Base-by-base conservation (phyloP, 2,113 vertebrate species). In the Accipiter cooperii region DNA sequence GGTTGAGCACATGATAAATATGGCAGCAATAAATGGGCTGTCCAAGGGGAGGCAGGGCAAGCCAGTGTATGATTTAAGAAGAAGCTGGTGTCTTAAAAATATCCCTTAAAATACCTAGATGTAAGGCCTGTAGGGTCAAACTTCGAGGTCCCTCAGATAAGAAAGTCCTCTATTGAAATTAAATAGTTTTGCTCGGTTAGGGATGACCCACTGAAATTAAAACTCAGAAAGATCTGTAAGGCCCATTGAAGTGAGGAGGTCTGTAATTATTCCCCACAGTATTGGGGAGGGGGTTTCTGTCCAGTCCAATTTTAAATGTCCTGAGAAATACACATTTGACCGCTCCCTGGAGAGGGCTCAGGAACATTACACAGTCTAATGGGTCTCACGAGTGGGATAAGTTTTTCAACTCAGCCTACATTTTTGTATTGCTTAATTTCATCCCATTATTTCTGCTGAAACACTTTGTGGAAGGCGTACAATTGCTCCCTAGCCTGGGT, bases 401-500 rank as follows among this genome's bases (percentile, higher is more conserved):
- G 47, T 84, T 92, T 75, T 36, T 71, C 57, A 55, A 21, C 57
- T 71, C 46, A 90, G 71, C 71, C 64, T 57, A 47, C 47, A 18
- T 78, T 90, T 82, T 64, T 7, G 34, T 9, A 17, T 57, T 91
- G 81, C 87, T 87, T 70, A 17, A 89, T 85, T 76, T 83, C 77
- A 61, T 55, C 87, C 89, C 81, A 51, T 91, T 93, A 83, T 91
- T 94, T 57, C 93, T 89, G 78, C 69, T 40, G 10, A 79, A 95
- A 70, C 70, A 8, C 84, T 89, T 46, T 42, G 46, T 51, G 63
- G 66, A 91, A 93, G 36, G 65, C 44, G 0, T 7, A 63, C 84
- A 93, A 93, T 82, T 74, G 84, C 94, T 97, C 93, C 78, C 94
- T 44, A 91, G 95, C 40, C 84, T 88, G 91, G 66, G 63, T 91